A percentile compares a stretch with the other conserved stretches of the same genome.
These are phyloP conservation scores for Apodemia duryi DNA, from an alignment of 2,888 invertebrate species.

Conservation along the genomic window DNA sequence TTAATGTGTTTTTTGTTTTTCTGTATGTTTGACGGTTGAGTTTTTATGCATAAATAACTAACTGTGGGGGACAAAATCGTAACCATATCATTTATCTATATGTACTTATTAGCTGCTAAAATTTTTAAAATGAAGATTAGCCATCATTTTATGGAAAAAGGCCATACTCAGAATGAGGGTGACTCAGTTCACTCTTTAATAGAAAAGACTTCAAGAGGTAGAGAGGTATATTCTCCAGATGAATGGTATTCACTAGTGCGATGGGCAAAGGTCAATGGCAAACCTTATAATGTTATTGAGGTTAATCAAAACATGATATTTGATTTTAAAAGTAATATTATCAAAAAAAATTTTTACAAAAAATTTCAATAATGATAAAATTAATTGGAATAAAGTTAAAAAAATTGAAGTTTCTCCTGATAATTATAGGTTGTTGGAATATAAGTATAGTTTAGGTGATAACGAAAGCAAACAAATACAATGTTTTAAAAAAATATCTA, in stretches of 20 bases:
- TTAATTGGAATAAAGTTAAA: conserved; percentile 13
- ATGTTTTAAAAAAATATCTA: too few species aligned
- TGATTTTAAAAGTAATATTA: conserved; percentile 1
- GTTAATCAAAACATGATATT: neutral
- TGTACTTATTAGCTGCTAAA: neutral
- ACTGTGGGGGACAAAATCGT: neutral
- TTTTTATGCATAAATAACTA: neutral
- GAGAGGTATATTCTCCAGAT: neutral
- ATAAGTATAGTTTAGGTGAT: too few species aligned
- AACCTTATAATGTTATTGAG: neutral
- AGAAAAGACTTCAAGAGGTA: conserved; percentile 8
- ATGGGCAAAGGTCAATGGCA: conserved; percentile 2
- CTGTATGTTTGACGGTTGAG: neutral
- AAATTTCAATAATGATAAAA: neutral
- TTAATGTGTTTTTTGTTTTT: neutral
- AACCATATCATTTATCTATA: neutral
- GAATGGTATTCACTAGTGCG: conserved; percentile 10
- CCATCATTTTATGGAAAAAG: neutral
- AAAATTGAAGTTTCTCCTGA: neutral
- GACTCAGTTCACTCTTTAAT: neutral
- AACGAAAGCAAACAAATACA: too few species aligned
- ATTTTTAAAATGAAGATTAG: neutral
- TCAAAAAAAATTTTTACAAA: neutral
- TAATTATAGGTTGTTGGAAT: too few species aligned
- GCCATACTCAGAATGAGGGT: neutral